Conservation (phyloP, 2,888 invertebrate genomes). For the Microctonus aethiopoides region DNA sequence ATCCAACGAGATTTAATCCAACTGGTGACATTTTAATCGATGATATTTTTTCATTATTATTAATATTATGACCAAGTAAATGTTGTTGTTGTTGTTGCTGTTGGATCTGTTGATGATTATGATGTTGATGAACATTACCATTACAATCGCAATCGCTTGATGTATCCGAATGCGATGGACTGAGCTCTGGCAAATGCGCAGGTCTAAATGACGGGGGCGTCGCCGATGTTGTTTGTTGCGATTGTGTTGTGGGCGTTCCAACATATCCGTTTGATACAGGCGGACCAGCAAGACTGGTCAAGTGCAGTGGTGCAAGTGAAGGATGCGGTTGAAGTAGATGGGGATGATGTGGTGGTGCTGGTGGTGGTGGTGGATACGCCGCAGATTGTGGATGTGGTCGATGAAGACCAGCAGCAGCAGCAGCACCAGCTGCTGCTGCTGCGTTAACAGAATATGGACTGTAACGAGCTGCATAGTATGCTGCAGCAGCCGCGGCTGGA, state of each 20-base stretch:
- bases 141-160: slow-evolving; percentile 59
- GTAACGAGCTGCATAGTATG: slow-evolving; percentile 71
- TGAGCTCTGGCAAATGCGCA: slow-evolving; percentile 65
- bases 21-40: slow-evolving; percentile 47
- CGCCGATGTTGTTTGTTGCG: slow-evolving; percentile 47
- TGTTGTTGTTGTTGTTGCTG: too few relatives aligned
- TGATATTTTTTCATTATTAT: slow-evolving; percentile 36
- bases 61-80: slow-evolving; percentile 32
- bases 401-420: slow-evolving; percentile 69
- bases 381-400: slow-evolving; percentile 68
- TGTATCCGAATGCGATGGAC: slow-evolving; percentile 57
- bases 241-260: slow-evolving; percentile 48
- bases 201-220: slow-evolving; percentile 61
- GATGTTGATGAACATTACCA: slow-evolving; percentile 31
- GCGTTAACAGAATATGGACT: slow-evolving; percentile 69
- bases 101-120: slow-evolving; percentile 23
- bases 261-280: slow-evolving; percentile 50
- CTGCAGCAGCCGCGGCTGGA: slow-evolving; percentile 69
- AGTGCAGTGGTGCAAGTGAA: slow-evolving; percentile 51
- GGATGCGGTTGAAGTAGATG: slow-evolving; percentile 51
- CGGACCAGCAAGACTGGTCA: slow-evolving; percentile 49
- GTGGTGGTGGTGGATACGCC: slow-evolving; percentile 51
- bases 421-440: slow-evolving; percentile 70
- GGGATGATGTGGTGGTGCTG: too few relatives aligned
- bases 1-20: slow-evolving; percentile 46